Conservation (phyloP, 2,888 invertebrate genomes). For the Lomographa bimaculata region DNA sequence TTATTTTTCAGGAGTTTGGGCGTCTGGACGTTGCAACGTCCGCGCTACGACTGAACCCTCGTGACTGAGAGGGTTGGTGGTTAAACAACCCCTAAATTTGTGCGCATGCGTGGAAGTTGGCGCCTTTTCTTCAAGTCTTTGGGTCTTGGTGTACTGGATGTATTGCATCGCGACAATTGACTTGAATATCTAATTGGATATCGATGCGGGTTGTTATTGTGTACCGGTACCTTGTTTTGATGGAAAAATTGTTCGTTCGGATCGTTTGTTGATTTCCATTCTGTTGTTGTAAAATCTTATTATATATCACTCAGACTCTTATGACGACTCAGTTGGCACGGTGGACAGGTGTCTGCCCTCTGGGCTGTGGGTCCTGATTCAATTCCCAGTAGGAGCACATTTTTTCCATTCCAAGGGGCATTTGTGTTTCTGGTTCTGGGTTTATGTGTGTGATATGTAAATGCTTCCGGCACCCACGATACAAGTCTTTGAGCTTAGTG, state of each 20-base stretch:
- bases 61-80: conserved; percentile 26
- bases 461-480: too few species aligned
- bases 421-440: too few species aligned
- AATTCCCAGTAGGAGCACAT: too few species aligned
- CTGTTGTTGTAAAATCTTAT: conserved; percentile 4
- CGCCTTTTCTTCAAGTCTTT: conserved; percentile 79
- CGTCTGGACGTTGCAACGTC: conserved; percentile 49
- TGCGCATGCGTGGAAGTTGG: conserved; percentile 52
- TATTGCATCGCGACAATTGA: conserved; percentile 76
- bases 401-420: too few species aligned
- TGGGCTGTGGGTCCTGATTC: too few species aligned
- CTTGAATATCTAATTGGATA: conserved; percentile 71
- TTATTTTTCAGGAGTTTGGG: conserved; percentile 22
- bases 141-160: too few species aligned
- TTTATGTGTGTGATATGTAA: too few species aligned
- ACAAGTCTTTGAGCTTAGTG: too few species aligned
- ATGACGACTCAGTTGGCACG: too few species aligned
- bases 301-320: too few species aligned
- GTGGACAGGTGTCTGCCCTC: too few species aligned
- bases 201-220: conserved; percentile 24
- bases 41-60: conserved; percentile 56
- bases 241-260: conserved; percentile 6
- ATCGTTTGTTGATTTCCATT: conserved; percentile 5
- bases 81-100: too few species aligned
- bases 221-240: conserved; percentile 22